Percentiles rank a stretch among this genome's conserved stretches.
Evolutionary conservation across 2,888 invertebrate genomes (phyloP).

Genomic region (Dugesia japonica): DNA sequence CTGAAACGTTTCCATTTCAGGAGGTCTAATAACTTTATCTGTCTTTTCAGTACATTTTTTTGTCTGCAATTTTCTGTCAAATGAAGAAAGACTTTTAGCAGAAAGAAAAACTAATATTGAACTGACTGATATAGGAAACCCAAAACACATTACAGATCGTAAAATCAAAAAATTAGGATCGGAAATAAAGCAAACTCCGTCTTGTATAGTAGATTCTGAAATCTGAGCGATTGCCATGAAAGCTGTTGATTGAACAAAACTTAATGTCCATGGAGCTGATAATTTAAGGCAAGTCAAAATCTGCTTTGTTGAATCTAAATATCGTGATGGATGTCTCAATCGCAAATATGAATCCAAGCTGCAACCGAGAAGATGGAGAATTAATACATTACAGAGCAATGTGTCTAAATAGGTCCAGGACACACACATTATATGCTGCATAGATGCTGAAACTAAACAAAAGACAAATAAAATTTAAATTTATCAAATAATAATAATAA

Average conservation of each 20-base stretch:
- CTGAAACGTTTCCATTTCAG: not conserved
- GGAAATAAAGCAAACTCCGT: constrained; percentile 28
- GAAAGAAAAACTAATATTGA: constrained; percentile 24
- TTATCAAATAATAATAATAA: too few relatives aligned
- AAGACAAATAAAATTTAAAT: too few relatives aligned
- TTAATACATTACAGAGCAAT: constrained; percentile 27
- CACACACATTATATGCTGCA: constrained; percentile 24
- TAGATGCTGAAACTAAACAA: not conserved
- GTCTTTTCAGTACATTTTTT: not conserved
- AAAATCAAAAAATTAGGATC: constrained; percentile 33
- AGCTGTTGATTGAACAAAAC: constrained; percentile 32
- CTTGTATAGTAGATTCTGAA: constrained; percentile 25
- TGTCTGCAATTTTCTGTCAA: constrained; percentile 14
- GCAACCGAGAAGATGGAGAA: constrained; percentile 27
- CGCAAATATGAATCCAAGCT: constrained; percentile 26
- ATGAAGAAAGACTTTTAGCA: constrained; percentile 15
- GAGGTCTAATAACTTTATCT: not conserved
- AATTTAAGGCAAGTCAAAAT: constrained; percentile 29
- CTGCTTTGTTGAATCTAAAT: constrained; percentile 25
- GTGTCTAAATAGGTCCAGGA: constrained; percentile 33
- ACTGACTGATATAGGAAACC: constrained; percentile 28
- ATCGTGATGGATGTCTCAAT: constrained; percentile 31
- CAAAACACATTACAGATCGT: constrained; percentile 31
- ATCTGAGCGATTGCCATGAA: constrained; percentile 27
- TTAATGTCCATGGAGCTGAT: constrained; percentile 31